These are phyloP conservation scores for Orchesellides sinensis DNA, from an alignment of 2,888 invertebrate genomes.

Conservation along the genomic window DNA sequence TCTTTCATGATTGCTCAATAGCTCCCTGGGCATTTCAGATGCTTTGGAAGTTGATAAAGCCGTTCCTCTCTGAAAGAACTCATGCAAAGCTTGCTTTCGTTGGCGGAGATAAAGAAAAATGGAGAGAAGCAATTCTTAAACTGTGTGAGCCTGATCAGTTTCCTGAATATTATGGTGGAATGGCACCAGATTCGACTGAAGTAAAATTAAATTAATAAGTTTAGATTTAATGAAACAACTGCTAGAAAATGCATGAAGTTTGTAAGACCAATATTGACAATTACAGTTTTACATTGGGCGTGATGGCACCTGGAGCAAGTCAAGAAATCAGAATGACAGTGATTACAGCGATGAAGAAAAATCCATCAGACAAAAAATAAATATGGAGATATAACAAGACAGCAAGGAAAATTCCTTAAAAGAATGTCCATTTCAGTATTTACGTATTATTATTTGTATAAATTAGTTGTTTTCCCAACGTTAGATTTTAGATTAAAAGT, in stretches of 20 bases:
- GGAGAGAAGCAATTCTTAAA: slow-evolving; percentile 43
- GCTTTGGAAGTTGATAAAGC: slow-evolving; percentile 39
- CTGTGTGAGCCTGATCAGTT: slow-evolving; percentile 31
- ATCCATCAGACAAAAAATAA: neutral
- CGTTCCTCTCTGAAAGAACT: slow-evolving; percentile 31
- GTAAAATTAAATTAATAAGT: neutral
- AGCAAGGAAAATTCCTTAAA: neutral
- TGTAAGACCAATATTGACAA: neutral
- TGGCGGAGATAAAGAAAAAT: slow-evolving; percentile 18
- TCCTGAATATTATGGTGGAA: slow-evolving; percentile 61
- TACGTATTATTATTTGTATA: neutral
- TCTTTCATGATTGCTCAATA: neutral
- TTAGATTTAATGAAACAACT: neutral
- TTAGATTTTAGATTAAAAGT: too few relatives aligned
- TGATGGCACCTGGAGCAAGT: slow-evolving; percentile 5
- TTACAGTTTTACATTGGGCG: slow-evolving; percentile 11
- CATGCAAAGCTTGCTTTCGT: slow-evolving; percentile 47
- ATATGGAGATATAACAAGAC: neutral
- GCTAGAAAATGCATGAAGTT: neutral
- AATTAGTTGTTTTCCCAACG: too few relatives aligned
- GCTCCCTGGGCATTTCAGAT: slow-evolving; percentile 53
- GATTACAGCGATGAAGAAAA: neutral
- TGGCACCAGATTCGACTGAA: slow-evolving; percentile 78
- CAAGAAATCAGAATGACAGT: slow-evolving; percentile 27
- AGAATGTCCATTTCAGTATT: neutral